Base-by-base conservation (phyloP, 2,113 vertebrate genomes). In the Pelobates fuscus region DNA sequence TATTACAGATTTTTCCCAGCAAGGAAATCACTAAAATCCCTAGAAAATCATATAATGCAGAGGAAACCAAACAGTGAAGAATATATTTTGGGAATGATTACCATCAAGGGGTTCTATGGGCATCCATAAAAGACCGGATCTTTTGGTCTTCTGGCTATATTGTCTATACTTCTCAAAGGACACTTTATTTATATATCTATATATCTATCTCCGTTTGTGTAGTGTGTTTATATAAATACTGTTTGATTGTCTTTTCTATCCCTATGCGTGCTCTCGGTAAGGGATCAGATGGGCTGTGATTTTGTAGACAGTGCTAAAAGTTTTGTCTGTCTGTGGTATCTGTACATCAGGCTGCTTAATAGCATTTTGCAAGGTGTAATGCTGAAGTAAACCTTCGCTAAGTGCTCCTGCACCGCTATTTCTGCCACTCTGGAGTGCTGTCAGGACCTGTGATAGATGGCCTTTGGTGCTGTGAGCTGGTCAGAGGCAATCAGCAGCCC, bases 401-500 rank as follows among this genome's bases (percentile, higher is more conserved):
- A 78, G 46, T 71, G 20, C 43, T 32, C 17, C 60, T 70, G 26
- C 20, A 10, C 23, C 18, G 27, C 68, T 62, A 61, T 58, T 26
- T 61, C 55, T 78, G 71, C 61, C 44, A 8, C 21, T 67, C 21
- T 60, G 8, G 23, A 65, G 49, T 26, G 26, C 37, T 18, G 52
- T 73, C 62, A 65, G 21, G 55, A 43, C 59, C 63, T 21, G 8
- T 60, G 41, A 65, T 58, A 78, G 70, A 71, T 77, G 26, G 29
- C 15, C 65, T 17, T 55, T 55, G 59, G 41, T 67, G 64, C 72
- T 26, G 54, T 44, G 30, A 59, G 71, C 18, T 77, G 2, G 74
- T 73, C 65, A 65, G 52, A 81, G 76, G 73, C 65, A 74, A 70
- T 77, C 66, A 70, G 70, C 64, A 18, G 65, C 72, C 65, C 61